Percentiles rank a stretch among this genome's conserved stretches.
Conservation (phyloP, 2,888 invertebrate species). For the Tetranychus truncatus region DNA sequence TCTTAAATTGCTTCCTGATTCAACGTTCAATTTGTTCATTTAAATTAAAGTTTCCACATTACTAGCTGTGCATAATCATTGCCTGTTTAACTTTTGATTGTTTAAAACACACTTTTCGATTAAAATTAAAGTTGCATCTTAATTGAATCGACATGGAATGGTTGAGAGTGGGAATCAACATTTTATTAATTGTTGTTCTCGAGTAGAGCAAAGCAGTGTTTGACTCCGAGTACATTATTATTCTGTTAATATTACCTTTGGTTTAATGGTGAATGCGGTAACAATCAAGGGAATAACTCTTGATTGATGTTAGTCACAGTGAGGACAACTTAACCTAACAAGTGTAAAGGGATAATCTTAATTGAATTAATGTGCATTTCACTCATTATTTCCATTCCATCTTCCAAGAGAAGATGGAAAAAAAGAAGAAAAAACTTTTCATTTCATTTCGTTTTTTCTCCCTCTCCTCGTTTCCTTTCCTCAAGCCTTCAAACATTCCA, state of each 20-base stretch:
- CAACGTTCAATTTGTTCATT: too few relatives aligned
- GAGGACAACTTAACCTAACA: not conserved
- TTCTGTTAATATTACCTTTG: not conserved
- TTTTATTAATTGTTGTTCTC: too few relatives aligned
- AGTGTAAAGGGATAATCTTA: not conserved
- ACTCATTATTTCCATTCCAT: not conserved
- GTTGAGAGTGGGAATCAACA: too few relatives aligned
- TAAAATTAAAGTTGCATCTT: too few relatives aligned
- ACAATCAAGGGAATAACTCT: slow-evolving; percentile 1
- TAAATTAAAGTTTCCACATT: too few relatives aligned
- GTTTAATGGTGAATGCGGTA: not conserved
- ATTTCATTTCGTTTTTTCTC: not conserved
- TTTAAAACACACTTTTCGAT: too few relatives aligned
- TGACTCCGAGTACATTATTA: not conserved
- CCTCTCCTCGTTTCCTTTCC: not conserved
- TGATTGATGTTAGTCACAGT: not conserved
- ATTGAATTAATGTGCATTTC: not conserved
- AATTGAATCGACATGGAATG: too few relatives aligned
- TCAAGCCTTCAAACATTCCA: too few relatives aligned
- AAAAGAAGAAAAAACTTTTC: not conserved
- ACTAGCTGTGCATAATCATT: too few relatives aligned
- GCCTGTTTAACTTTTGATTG: too few relatives aligned
- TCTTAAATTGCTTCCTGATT: too few relatives aligned
- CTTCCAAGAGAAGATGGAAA: not conserved
- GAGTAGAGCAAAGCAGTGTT: too few relatives aligned